Evolutionary conservation across 2,113 vertebrate genomes (phyloP).

Genomic region (Cheirogaleus medius): DNA sequence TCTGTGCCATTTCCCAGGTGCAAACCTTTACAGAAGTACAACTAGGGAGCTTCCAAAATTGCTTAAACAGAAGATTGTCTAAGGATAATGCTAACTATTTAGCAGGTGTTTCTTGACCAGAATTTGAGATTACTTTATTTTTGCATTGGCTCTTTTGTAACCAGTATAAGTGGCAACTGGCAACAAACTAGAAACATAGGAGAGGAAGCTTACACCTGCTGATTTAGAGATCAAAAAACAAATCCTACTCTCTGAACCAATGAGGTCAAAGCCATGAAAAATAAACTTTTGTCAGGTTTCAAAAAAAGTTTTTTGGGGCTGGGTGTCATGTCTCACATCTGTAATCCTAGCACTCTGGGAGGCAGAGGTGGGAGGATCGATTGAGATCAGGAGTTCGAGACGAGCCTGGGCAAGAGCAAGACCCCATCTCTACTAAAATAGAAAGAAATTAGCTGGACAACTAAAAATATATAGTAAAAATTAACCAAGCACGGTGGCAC

Average conservation of each 20-base stretch:
- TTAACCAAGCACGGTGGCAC: no score
- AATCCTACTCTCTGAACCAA: neutral
- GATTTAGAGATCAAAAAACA: neutral
- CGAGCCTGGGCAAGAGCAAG: no score
- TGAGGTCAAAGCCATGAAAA: neutral
- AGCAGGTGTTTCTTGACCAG: constrained; percentile 16
- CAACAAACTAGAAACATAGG: neutral
- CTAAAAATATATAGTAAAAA: no score
- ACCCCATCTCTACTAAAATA: no score
- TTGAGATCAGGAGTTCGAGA: no score
- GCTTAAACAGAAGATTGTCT: neutral
- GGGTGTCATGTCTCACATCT: no score
- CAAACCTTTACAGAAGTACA: constrained; percentile 30
- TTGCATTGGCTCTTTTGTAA: neutral
- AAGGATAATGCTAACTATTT: neutral
- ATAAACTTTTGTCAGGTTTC: neutral
- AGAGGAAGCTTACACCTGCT: neutral
- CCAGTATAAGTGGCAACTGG: neutral
- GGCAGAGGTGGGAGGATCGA: no score
- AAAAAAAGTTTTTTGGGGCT: neutral
- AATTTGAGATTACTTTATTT: constrained; percentile 27
- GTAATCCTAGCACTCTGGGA: no score
- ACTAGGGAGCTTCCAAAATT: neutral
- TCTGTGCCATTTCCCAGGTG: neutral
- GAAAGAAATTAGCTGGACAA: no score